These are phyloP conservation scores for Bryconaethiops microstoma DNA, from an alignment of 2,797 vertebrate genomes.

Conservation along the genomic window DNA sequence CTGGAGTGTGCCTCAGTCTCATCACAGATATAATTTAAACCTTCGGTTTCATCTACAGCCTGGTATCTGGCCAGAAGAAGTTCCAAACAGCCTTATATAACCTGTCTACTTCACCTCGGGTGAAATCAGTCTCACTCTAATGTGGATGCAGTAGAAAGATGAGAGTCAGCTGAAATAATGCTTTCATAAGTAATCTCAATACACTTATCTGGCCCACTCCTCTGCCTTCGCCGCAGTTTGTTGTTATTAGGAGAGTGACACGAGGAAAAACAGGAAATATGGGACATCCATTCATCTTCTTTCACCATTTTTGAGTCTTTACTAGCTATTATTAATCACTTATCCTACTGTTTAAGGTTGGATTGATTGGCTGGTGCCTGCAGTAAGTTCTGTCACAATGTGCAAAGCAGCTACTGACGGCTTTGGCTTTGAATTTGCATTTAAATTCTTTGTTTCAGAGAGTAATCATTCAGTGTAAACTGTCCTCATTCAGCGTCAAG, in stretches of 20 bases:
- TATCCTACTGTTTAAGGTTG: background rate
- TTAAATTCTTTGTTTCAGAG: background rate
- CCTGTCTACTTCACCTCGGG: background rate
- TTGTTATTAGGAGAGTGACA: background rate
- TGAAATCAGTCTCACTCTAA: constrained; percentile 5
- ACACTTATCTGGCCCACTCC: background rate
- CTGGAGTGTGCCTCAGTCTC: background rate
- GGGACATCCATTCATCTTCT: background rate
- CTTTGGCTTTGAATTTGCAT: no score
- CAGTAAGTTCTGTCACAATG: background rate
- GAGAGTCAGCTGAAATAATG: background rate
- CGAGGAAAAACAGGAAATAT: background rate
- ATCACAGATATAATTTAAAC: background rate
- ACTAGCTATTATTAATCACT: background rate
- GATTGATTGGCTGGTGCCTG: background rate
- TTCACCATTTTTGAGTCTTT: background rate
- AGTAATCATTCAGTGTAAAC: no score
- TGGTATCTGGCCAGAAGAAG: background rate
- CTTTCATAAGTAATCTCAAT: background rate
- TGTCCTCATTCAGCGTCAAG: no score
- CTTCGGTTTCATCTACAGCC: background rate
- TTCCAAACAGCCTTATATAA: background rate
- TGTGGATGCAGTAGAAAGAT: background rate
- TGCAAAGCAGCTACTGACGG: no score
- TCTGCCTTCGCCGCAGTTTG: background rate